A percentile compares a stretch with the other conserved stretches of the same genome.
Evolutionary conservation across 53 echinoderm and acorn worm species (phyloP).

Genomic region (Henricia sp.): DNA sequence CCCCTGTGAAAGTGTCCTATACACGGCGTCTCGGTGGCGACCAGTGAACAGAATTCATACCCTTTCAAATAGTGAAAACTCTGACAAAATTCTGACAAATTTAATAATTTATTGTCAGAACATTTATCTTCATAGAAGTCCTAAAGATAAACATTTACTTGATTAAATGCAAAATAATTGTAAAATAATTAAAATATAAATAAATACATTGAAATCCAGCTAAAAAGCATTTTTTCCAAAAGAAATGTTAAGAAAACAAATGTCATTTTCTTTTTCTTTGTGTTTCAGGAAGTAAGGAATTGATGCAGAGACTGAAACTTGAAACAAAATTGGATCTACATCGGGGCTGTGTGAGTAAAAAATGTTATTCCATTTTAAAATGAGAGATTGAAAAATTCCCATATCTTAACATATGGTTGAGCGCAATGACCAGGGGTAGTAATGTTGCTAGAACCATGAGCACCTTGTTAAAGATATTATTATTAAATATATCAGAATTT

Average conservation of each 20-base stretch:
- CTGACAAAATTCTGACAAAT: too few species aligned
- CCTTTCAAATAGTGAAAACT: too few species aligned
- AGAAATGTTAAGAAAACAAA: neutral
- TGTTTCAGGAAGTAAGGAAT: conserved; percentile 78
- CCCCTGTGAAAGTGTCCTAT: too few species aligned
- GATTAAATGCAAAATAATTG: neutral
- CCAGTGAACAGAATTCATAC: too few species aligned
- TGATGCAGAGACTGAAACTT: conserved; percentile 90
- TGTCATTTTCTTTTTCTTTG: neutral
- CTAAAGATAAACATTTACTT: neutral
- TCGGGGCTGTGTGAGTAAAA: conserved; percentile 99
- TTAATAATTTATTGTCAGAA: neutral
- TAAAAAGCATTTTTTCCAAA: neutral
- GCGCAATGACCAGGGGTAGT: too few species aligned
- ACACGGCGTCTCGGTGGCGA: too few species aligned
- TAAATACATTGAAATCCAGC: neutral
- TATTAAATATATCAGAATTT: too few species aligned
- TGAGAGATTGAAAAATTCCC: too few species aligned
- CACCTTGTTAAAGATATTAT: too few species aligned
- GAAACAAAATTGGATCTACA: conserved; percentile 89
- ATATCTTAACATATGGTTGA: too few species aligned
- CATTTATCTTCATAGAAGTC: neutral
- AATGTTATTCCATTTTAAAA: too few species aligned
- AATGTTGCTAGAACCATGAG: too few species aligned
- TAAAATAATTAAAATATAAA: neutral